Base-by-base conservation (phyloP, 2,888 invertebrate genomes). In the Pyralis farinalis region DNA sequence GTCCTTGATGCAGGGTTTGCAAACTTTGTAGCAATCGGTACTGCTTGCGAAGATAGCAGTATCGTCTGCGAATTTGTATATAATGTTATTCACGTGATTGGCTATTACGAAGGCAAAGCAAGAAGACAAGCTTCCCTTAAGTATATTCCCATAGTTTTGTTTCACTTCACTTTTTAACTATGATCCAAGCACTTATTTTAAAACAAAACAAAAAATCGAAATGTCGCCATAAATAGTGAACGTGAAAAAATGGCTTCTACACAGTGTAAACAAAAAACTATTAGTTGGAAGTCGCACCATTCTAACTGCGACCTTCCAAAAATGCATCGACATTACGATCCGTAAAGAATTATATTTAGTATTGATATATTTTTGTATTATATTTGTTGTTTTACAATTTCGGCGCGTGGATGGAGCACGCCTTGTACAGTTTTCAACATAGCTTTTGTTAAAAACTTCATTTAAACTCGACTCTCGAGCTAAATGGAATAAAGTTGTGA, bases 381-480 rank as follows among this genome's bases (percentile, higher is more conserved):
- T 45, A 47, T 50, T 61, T 71, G 79, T 78, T 55, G 73, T 63
- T 83, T 83, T 84, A 83, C 46, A 49, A 45, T 71, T 40, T 46
- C 47, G 78, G 77, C 85, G 83, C 78, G 85, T 81, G 84, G 75
- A 69, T 37, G 78, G 66, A 78, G 69, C 71, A 58, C 68, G 84
- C 76, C 78, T 9, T 28, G 41, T 46, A 48, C 52, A 52, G 25
- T 30, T n/a, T 33, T 20, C 36, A 37, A 30, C 35, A 29, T 16
- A 34, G 42, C n/a, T 32, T 39, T 16, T 16, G 30, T 9, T n/a
- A 7, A 1, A 36, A 31, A 25, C 12, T 37, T 9, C 1, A 32
- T 22, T 7, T 5, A 31, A 12, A 31, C 5, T 9, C 3, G 22
- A 2, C 4, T 4, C 16, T 16, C 4, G 4, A 2, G 16, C 2